These are phyloP conservation scores for Platycheirus rosarum DNA, from an alignment of 2,888 invertebrate species.

Conservation along the genomic window DNA sequence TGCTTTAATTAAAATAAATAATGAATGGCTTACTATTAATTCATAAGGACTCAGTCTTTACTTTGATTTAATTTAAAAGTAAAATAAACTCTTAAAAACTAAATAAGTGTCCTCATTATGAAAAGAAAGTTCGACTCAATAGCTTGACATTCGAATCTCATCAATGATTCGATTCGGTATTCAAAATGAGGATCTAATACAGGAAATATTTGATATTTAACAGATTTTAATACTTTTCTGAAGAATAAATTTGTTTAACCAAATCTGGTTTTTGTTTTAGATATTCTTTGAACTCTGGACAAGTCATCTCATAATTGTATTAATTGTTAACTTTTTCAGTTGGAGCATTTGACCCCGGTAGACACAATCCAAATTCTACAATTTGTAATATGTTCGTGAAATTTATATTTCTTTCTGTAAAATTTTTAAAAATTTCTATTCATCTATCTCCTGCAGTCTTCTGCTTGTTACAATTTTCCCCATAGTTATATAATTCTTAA, in stretches of 20 bases:
- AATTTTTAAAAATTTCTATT: neutral
- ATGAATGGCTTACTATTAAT: no score
- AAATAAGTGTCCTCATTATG: no score
- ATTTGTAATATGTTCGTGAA: constrained; percentile 9
- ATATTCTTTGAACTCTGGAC: constrained; percentile 6
- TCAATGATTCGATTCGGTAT: no score
- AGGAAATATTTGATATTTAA: no score
- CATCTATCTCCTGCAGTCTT: neutral
- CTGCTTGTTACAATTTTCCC: constrained; percentile 6
- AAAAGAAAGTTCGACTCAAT: no score
- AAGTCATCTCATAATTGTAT: constrained; percentile 9
- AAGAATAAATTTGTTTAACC: neutral
- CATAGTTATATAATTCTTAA: constrained; percentile 9
- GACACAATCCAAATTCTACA: constrained; percentile 20
- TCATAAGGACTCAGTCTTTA: no score
- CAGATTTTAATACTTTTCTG: no score
- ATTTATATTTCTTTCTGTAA: neutral
- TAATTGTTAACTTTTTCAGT: neutral
- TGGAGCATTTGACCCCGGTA: constrained; percentile 10
- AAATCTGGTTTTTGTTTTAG: constrained; percentile 14
- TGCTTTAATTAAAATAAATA: no score
- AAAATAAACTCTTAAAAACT: no score
- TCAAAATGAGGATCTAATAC: no score
- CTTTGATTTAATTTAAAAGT: no score
- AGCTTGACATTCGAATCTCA: no score